phyloP scores from a whole-genome alignment of 2,113 vertebrate species.

The Chamaetylas fuelleborni region DNA sequence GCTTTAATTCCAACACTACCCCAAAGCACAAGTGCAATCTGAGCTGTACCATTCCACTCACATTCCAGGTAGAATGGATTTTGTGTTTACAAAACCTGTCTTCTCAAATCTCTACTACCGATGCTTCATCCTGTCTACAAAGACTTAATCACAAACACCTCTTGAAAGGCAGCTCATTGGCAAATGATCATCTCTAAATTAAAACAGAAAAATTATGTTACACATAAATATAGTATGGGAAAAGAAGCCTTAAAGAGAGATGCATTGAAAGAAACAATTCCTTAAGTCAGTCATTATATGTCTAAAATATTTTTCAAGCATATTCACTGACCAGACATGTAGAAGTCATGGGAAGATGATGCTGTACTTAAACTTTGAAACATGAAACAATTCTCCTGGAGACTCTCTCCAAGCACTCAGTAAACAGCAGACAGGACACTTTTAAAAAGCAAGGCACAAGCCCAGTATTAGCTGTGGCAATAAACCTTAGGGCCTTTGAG shows the following conservation, averaged over 20 bases:
- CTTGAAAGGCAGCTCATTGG: not conserved
- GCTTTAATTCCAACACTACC: constrained; percentile 31
- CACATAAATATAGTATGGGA: not conserved
- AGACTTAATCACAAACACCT: not conserved
- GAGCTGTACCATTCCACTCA: constrained; percentile 22
- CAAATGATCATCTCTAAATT: not conserved
- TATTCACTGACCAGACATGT: not conserved
- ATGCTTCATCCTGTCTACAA: not conserved
- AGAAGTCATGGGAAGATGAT: not conserved
- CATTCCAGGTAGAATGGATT: constrained; percentile 52
- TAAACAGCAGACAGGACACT: not conserved
- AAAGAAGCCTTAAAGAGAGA: not conserved
- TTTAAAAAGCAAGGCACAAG: not conserved
- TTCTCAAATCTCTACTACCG: not conserved
- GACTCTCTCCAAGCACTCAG: not conserved
- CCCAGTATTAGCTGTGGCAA: not conserved
- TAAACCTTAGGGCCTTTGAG: not conserved
- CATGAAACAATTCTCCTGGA: not conserved
- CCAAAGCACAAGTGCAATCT: constrained; percentile 28
- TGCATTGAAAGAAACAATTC: not conserved
- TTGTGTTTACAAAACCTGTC: not conserved
- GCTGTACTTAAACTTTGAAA: not conserved
- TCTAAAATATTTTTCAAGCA: not conserved
- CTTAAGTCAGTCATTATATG: not conserved
- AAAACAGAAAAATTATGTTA: not conserved